Evolutionary conservation across 2,888 invertebrate species (phyloP), one percentile per base, ranked within the genome.

Genomic region (Callyntrura guangdongensis): DNA sequence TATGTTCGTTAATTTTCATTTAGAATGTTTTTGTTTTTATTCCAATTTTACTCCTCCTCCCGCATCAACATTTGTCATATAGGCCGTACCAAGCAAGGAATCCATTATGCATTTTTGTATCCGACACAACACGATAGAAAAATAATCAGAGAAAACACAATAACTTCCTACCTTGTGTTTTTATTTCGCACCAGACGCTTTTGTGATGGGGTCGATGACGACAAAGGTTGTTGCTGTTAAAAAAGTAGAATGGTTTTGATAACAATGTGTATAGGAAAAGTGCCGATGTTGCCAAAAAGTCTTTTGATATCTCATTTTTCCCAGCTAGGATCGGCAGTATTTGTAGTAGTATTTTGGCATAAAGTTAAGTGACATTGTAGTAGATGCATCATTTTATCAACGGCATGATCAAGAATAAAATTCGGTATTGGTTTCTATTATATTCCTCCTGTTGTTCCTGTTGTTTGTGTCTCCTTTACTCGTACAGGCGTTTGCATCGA

Each of bases 251-350:
- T 27, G 72, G 59, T 69, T 77, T 77, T 86, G 59, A 77, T 27
- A 86, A 86, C 61, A 77, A 77, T 77, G 61, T 74, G 47, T 77
- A 53, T 49, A 61, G 59, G 86, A 77, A 61, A 77, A 74, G 74
- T 86, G 86, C 77, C 61, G 77, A 77, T 86, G 86, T 77, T 86
- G 86, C 74, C 86, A 86, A 86, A 61, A 77, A 69, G 77, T 77
- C 86, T 74, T 86, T 86, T 77, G 77, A 86, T 77, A 86, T 86
- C 77, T 86, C 86, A 86, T 86, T 86, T 86, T 86, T 86, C 47
- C 59, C 64, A 81, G 59, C 25, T 81, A 81, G n/a, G 27, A 59
- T 14, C 27, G 64, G 64, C 64, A 27, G 64, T 12, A 64, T 12
- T 64, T 3, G 17, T 27, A 64, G 25, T 27, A 64, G 64, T 14